phyloP scores from a whole-genome alignment of 1,140 invertebrate species.

The Tribolium castaneum region DNA sequence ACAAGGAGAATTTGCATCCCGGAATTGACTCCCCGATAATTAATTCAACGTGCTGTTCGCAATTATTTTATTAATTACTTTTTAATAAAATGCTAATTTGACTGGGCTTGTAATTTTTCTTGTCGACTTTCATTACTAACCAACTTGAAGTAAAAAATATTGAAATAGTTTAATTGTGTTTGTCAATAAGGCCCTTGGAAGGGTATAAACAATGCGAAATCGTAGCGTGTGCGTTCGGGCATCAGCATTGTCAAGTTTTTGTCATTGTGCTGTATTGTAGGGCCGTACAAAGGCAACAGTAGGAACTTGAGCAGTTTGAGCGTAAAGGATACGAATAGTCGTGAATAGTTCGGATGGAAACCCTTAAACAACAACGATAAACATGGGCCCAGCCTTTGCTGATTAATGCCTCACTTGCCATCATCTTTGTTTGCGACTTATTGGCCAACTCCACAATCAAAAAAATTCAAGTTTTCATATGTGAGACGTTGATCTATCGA shows the following conservation, averaged over 20 bases:
- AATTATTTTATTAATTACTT: neutral
- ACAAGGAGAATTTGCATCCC: neutral
- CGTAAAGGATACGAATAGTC: conserved; percentile 36
- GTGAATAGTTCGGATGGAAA: conserved; percentile 36
- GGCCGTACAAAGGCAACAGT: conserved; percentile 22
- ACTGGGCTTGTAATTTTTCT: neutral
- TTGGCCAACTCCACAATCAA: neutral
- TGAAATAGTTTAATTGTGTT: conserved; percentile 23
- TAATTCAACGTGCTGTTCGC: neutral
- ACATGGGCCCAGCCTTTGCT: conserved; percentile 9
- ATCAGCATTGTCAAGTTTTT: conserved; percentile 38
- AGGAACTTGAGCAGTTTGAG: conserved; percentile 35
- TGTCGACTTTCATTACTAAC: neutral
- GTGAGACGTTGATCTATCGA: conserved; percentile 21
- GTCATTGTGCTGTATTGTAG: conserved; percentile 35
- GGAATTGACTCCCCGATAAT: neutral
- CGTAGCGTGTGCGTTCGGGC: conserved; percentile 39
- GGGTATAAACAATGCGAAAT: conserved; percentile 38
- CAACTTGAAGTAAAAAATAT: too few species aligned
- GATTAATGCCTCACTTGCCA: conserved; percentile 27
- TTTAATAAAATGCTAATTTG: conserved; percentile 15
- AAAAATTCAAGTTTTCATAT: neutral
- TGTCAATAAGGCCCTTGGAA: conserved; percentile 1
- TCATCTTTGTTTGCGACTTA: conserved; percentile 8
- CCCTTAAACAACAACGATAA: conserved; percentile 35